phyloP scores from a whole-genome alignment of 2,797 vertebrate genomes.

The Syngnathus acus region DNA sequence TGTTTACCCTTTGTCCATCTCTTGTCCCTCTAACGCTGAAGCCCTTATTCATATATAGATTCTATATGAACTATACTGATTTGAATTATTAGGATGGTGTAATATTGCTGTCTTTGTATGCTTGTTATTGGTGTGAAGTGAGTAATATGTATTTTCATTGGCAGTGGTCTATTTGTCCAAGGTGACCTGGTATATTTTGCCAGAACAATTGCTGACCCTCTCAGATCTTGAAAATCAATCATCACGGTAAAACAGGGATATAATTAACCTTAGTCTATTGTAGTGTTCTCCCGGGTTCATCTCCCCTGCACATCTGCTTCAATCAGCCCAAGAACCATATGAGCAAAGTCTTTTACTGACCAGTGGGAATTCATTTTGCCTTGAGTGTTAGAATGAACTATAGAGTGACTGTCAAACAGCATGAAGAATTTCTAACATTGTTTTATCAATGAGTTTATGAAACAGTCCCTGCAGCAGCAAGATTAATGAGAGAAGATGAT shows the following conservation, averaged over 20 bases:
- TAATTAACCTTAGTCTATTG: background rate
- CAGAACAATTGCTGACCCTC: background rate
- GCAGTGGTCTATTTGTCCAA: background rate
- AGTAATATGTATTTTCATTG: background rate
- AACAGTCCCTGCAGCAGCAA: slow-evolving; percentile 10
- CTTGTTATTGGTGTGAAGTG: background rate
- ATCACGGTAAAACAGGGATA: background rate
- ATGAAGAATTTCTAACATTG: background rate
- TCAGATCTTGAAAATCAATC: slow-evolving; percentile 5
- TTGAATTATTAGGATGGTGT: background rate
- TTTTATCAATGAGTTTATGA: background rate
- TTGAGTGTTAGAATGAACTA: background rate
- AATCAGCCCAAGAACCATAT: background rate
- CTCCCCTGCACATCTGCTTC: slow-evolving; percentile 2
- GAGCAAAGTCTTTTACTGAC: background rate
- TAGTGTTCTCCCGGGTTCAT: slow-evolving; percentile 4
- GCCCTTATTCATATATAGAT: background rate
- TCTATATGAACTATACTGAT: background rate
- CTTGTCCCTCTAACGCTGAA: background rate
- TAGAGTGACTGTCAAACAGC: background rate
- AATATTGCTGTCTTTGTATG: background rate
- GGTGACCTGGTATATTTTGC: slow-evolving; percentile 2
- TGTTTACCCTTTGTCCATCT: background rate
- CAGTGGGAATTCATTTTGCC: background rate
- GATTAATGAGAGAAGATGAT: slow-evolving; percentile 30